Evolutionary conservation across 2,888 invertebrate species (phyloP), one percentile per base, ranked within the genome.

Genomic region (Idaea biselata): DNA sequence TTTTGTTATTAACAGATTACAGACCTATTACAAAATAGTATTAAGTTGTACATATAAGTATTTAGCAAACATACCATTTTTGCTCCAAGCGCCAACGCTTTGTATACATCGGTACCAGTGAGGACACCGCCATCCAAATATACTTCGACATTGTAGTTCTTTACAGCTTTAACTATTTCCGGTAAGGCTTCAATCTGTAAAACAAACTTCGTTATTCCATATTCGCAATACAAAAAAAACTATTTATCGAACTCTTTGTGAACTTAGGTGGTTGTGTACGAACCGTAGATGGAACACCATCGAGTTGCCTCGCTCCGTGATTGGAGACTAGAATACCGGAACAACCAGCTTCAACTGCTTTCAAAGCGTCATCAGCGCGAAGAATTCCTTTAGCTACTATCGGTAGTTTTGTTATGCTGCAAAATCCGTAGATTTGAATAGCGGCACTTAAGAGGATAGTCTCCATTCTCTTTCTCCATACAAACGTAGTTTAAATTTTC

Each of bases 261-360:
- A n/a, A 14, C 44, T 8, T 44, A 14, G 44, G 44, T 44, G 11
- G 14, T 11, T 33, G 11, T 44, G 8, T 44, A 44, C 44, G 44
- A 44, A 97, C 97, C 63, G 97, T 94, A 14, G 98, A 95, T 16
- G 97, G 96, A 11, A 96, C 95, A n/a, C 95, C 94, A 80, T 98
- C 98, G 53, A 98, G 87, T 88, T 99, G 99, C 66, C 98, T 93
- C 0, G 96, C 99, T 1, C 99, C 99, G 83, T 99, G 99, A 86
- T 99, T 99, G 0, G 98, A 99, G 4, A 99, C 98, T 66, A 97
- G 92, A 62, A 99, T 95, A 0, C 94, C 99, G 3, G 94, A 90
- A 58, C 95, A 97, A 5, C 97, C 98, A 61, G 94, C 91, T 71
- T 97, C 91, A 0, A 94, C 92, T 0, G 96, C 98, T 73, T 95